A percentile compares a stretch with the other conserved stretches of the same genome.
Conservation (phyloP, 2,888 invertebrate genomes). For the Micropterix aruncella region DNA sequence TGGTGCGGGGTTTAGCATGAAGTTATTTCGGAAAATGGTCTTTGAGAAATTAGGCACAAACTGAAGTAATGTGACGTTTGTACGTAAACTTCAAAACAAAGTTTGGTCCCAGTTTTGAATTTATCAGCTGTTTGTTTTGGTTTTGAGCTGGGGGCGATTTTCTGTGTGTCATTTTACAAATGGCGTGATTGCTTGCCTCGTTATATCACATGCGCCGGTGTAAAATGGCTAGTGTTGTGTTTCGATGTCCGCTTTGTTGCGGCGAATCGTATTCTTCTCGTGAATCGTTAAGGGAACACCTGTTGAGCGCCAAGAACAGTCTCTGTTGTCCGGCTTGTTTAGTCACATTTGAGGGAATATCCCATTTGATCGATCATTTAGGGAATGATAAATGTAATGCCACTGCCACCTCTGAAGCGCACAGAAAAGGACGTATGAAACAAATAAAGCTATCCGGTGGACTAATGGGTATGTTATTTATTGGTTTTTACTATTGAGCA, state of each 20-base stretch:
- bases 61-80: conserved; percentile 23
- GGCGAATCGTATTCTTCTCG: conserved; percentile 43
- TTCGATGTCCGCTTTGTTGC: conserved; percentile 51
- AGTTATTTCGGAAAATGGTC: conserved; percentile 29
- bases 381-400: too few relatives aligned
- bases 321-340: conserved; percentile 46
- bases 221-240: conserved; percentile 36
- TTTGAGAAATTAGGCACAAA: conserved; percentile 28
- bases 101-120: not conserved
- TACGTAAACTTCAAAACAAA: conserved; percentile 2
- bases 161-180: not conserved
- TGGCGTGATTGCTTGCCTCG: not conserved
- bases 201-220: conserved; percentile 5
- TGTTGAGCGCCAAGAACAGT: conserved; percentile 39
- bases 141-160: too few relatives aligned
- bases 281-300: conserved; percentile 34
- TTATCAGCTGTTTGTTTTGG: too few relatives aligned
- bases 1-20: conserved; percentile 33
- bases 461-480: too few relatives aligned
- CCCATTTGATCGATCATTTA: conserved; percentile 43
- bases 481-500: too few relatives aligned
- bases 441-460: too few relatives aligned
- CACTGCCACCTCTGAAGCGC: too few relatives aligned
- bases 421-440: too few relatives aligned
- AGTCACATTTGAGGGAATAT: conserved; percentile 34